A percentile compares a stretch with the other conserved stretches of the same genome.
Conservation (phyloP, 2,888 invertebrate species). For the Ormyrus rosae region DNA sequence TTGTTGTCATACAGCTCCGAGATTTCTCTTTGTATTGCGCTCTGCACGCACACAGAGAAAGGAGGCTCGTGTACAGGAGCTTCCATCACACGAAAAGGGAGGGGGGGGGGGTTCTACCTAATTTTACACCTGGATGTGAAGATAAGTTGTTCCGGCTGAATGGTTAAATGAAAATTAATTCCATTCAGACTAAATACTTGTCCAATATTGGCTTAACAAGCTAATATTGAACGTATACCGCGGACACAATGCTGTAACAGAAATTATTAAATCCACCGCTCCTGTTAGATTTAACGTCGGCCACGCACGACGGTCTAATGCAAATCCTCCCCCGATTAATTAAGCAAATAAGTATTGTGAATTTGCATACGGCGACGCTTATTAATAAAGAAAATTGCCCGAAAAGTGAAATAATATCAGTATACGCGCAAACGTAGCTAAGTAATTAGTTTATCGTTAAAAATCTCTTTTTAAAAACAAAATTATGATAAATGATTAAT, state of each 20-base stretch:
- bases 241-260: not conserved
- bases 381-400: too few species aligned
- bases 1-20: not conserved
- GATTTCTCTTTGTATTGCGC: not conserved
- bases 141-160: conserved; percentile 8
- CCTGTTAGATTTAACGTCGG: not conserved
- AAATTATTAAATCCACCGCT: not conserved
- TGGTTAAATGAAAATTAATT: conserved; percentile 35
- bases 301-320: not conserved
- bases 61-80: too few species aligned
- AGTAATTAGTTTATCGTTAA: too few species aligned
- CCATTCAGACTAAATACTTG: conserved; percentile 8
- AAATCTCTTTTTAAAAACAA: too few species aligned
- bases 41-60: not conserved
- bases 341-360: not conserved
- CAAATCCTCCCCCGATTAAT: not conserved
- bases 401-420: too few species aligned
- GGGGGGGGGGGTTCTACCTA: not conserved
- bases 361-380: not conserved
- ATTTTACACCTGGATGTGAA: conserved; percentile 10
- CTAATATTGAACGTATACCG: not conserved
- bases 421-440: too few species aligned
- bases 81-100: not conserved
- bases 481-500: too few species aligned
- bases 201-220: conserved; percentile 16